A percentile compares a stretch with the other conserved stretches of the same genome.
Evolutionary conservation across 2,888 invertebrate species (phyloP).

Genomic region (Drosophila stalkeri): DNA sequence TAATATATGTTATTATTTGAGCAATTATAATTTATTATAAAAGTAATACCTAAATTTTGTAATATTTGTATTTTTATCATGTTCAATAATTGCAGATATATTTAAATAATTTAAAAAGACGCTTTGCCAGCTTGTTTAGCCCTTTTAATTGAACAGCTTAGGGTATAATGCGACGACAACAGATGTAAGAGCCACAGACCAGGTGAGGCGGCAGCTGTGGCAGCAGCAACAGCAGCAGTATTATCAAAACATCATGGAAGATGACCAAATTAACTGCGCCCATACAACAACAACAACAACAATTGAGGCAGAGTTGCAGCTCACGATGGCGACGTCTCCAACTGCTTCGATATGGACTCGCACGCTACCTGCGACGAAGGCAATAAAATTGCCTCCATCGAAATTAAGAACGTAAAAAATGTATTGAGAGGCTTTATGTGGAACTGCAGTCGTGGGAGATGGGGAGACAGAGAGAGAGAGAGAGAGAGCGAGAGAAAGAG

Average conservation of each 20-base stretch:
- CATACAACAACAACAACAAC: constrained; percentile 19
- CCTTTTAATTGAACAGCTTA: neutral
- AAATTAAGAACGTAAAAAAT: constrained; percentile 77
- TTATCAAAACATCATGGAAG: constrained; percentile 83
- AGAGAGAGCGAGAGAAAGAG: neutral
- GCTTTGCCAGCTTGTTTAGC: neutral
- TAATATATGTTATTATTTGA: neutral
- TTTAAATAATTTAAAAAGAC: neutral
- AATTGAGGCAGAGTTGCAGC: constrained; percentile 25
- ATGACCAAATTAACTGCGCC: constrained; percentile 81
- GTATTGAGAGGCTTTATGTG: constrained; percentile 65
- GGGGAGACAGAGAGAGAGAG: neutral
- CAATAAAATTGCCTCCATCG: constrained; percentile 79
- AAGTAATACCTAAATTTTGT: neutral
- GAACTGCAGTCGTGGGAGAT: constrained; percentile 33
- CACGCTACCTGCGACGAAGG: constrained; percentile 69
- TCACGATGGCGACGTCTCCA: constrained; percentile 51
- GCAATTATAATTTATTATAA: neutral
- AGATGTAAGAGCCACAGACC: constrained; percentile 34
- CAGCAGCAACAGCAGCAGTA: constrained; percentile 55
- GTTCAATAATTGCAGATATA: no score
- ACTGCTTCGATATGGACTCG: constrained; percentile 35
- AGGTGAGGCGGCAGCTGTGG: constrained; percentile 31
- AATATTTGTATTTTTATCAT: neutral
- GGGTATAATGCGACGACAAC: constrained; percentile 41